Conservation (phyloP, 1,140 invertebrate species). For the Neocloeon triangulifer region DNA sequence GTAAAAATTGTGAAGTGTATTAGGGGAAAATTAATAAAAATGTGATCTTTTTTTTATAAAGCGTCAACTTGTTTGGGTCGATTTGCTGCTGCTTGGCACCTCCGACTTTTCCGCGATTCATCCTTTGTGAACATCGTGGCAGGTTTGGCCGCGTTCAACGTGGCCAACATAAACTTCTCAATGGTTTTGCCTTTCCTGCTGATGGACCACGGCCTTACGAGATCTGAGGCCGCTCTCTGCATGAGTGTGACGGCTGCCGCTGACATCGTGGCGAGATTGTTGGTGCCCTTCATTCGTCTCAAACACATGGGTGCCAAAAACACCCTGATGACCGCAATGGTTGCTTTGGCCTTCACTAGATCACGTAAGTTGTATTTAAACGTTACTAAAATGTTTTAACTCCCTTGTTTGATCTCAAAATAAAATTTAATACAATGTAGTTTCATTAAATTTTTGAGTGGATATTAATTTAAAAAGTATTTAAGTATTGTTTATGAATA, state of each 20-base stretch:
- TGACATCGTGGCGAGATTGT: conserved; percentile 40
- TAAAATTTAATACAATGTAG: too few relatives aligned
- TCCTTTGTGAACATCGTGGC: conserved; percentile 44
- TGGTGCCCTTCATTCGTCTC: conserved; percentile 46
- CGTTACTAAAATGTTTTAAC: too few relatives aligned
- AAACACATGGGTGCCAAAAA: conserved; percentile 34
- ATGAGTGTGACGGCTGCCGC: conserved; percentile 45
- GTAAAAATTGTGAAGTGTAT: too few relatives aligned
- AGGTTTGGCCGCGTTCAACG: conserved; percentile 44
- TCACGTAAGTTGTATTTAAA: conserved; percentile 37
- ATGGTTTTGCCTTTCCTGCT: conserved; percentile 53
- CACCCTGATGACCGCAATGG: conserved; percentile 36
- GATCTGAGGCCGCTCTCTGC: conserved; percentile 38
- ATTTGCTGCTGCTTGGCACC: conserved; percentile 18
- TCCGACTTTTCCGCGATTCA: conserved; percentile 34
- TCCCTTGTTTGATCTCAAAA: too few relatives aligned
- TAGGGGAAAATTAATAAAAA: too few relatives aligned
- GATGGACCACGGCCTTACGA: conserved; percentile 33
- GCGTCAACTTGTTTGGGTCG: neutral
- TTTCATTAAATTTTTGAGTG: too few relatives aligned
- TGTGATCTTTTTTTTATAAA: too few relatives aligned
- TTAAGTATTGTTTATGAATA: too few relatives aligned
- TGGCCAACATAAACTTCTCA: conserved; percentile 49
- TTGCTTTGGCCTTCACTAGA: conserved; percentile 39
- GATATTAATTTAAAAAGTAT: too few relatives aligned